These are phyloP conservation scores for Eretmocerus hayati DNA, from an alignment of 2,888 invertebrate species.

Conservation along the genomic window DNA sequence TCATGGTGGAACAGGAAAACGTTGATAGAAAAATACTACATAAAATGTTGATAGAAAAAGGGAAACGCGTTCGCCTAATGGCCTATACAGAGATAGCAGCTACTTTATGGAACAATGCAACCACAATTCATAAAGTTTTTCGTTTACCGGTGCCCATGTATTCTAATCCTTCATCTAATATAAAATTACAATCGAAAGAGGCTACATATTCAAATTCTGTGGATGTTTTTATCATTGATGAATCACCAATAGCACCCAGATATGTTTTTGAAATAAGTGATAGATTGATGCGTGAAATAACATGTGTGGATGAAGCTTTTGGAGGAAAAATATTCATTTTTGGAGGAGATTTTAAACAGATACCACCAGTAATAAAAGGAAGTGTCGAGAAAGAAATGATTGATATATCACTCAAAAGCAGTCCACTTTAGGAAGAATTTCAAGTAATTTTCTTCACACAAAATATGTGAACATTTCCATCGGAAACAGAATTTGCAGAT, in stretches of 20 bases:
- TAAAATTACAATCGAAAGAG: no score
- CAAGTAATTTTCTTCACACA: no score
- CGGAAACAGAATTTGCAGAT: no score
- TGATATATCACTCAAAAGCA: no score
- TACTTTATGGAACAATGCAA: conserved; percentile 10
- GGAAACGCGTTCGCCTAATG: conserved; percentile 7
- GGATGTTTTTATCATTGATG: conserved; percentile 21
- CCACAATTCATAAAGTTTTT: conserved; percentile 1
- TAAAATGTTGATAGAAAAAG: background rate
- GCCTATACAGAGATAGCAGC: conserved; percentile 20
- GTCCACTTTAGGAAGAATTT: no score
- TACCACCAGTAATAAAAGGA: no score
- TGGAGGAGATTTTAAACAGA: conserved; percentile 21
- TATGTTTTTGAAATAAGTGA: conserved; percentile 25
- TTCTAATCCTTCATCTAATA: conserved; percentile 12
- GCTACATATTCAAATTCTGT: conserved; percentile 2
- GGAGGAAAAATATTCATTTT: conserved; percentile 27
- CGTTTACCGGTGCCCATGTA: conserved; percentile 1
- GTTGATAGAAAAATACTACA: conserved; percentile 32
- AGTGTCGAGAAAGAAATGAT: no score
- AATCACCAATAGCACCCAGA: conserved; percentile 13
- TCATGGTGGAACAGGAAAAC: conserved; percentile 46
- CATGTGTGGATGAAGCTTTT: conserved; percentile 24
- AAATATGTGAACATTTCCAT: no score
- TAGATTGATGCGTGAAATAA: conserved; percentile 26